These are phyloP conservation scores for Speoplatyrhinus poulsoni DNA, from an alignment of 2,113 vertebrate species.

Conservation along the genomic window DNA sequence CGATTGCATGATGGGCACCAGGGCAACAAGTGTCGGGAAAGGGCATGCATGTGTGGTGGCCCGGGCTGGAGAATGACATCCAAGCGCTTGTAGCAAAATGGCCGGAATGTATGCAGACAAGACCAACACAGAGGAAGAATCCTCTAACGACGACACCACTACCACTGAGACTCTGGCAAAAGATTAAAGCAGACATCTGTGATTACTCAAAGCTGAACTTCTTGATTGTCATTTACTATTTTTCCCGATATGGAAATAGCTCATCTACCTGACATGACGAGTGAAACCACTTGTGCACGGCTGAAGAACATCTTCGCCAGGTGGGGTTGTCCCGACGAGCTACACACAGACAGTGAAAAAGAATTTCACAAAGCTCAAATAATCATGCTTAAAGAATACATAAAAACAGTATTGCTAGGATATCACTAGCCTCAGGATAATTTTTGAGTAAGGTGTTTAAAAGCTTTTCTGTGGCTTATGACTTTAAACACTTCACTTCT, in stretches of 20 bases:
- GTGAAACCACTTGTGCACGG: neutral
- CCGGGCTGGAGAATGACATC: neutral
- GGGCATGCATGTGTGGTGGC: slow-evolving; percentile 6
- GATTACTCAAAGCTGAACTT: neutral
- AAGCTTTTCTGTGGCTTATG: slow-evolving; percentile 12
- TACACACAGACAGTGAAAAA: slow-evolving; percentile 19
- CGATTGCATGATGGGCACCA: neutral
- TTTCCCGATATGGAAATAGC: slow-evolving; percentile 18
- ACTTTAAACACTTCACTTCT: slow-evolving; percentile 10
- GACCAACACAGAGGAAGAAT: neutral
- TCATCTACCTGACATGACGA: neutral
- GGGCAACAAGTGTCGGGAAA: neutral
- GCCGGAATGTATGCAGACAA: neutral
- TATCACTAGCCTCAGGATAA: too few species aligned
- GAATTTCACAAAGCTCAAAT: too few species aligned
- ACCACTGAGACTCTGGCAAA: neutral
- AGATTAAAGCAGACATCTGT: neutral
- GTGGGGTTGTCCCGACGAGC: slow-evolving; percentile 8
- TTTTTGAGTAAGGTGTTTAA: slow-evolving; percentile 9
- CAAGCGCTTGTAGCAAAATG: neutral
- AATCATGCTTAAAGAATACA: too few species aligned
- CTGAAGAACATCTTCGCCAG: slow-evolving; percentile 26
- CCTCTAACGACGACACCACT: neutral
- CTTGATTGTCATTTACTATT: neutral
- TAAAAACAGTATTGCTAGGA: too few species aligned